phyloP scores from a whole-genome alignment of 2,797 vertebrate species.

The Chloroceryle inda region DNA sequence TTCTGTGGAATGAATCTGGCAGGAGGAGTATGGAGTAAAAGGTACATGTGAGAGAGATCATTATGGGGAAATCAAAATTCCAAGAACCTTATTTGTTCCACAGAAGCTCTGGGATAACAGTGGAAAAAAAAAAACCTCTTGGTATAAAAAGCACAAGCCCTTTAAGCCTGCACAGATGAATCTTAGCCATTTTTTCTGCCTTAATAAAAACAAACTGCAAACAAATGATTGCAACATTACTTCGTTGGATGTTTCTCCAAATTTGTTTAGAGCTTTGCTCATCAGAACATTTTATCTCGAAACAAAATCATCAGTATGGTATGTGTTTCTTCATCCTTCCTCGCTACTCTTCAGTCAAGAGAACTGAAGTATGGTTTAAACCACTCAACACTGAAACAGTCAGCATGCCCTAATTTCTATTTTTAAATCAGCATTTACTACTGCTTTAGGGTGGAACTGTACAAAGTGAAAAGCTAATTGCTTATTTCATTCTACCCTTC shows the following conservation, averaged over 20 bases:
- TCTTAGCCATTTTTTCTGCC: background rate
- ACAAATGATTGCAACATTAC: slow-evolving; percentile 23
- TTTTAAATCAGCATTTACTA: background rate
- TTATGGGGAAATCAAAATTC: background rate
- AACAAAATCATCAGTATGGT: background rate
- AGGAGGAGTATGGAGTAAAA: background rate
- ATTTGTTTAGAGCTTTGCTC: slow-evolving; percentile 4
- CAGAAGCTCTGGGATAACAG: background rate
- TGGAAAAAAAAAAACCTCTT: background rate
- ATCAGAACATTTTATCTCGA: slow-evolving; percentile 11
- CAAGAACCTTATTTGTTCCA: background rate
- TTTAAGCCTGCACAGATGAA: background rate
- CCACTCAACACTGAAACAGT: background rate
- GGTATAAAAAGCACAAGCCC: background rate
- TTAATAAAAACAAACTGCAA: slow-evolving; percentile 17
- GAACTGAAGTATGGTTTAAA: background rate
- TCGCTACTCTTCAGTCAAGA: background rate
- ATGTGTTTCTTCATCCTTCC: background rate
- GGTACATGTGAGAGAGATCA: background rate
- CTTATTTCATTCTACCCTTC: background rate
- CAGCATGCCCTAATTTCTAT: background rate
- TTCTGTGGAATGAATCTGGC: background rate
- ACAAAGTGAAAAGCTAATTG: background rate
- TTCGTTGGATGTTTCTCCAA: background rate
- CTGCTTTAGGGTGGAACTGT: background rate